These are phyloP conservation scores for Campoplex nolae DNA, from an alignment of 2,888 invertebrate species.

Conservation along the genomic window DNA sequence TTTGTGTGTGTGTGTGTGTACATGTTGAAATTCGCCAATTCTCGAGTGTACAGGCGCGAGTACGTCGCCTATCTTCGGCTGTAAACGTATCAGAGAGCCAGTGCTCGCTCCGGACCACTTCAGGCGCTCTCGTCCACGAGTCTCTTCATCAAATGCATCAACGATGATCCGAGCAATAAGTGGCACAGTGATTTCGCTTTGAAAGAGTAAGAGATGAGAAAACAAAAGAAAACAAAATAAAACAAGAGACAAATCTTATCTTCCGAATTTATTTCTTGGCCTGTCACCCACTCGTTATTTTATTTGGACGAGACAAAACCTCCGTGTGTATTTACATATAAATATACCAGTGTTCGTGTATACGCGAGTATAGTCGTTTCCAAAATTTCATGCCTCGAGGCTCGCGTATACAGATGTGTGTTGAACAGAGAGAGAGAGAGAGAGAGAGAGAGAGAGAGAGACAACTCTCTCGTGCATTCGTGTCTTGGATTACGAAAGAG, in stretches of 20 bases:
- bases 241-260: slow-evolving; percentile 13
- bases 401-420: neutral
- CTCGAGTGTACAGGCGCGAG: slow-evolving; percentile 21
- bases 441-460: neutral
- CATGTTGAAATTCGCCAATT: slow-evolving; percentile 35
- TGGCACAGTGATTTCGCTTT: slow-evolving; percentile 38
- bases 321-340: neutral
- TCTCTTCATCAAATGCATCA: slow-evolving; percentile 18
- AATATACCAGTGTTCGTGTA: neutral
- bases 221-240: neutral
- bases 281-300: slow-evolving; percentile 10
- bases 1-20: too few species aligned
- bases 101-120: neutral
- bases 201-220: neutral
- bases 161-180: slow-evolving; percentile 49
- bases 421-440: neutral
- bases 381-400: slow-evolving; percentile 20
- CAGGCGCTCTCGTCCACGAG: slow-evolving; percentile 1
- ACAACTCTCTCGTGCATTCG: slow-evolving; percentile 81
- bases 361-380: neutral
- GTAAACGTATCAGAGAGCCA: neutral
- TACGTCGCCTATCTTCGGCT: slow-evolving; percentile 2
- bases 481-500: slow-evolving; percentile 85
- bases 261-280: slow-evolving; percentile 15
- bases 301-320: slow-evolving; percentile 10